These are phyloP conservation scores for Lysandra bellargus DNA, from an alignment of 2,888 invertebrate species.

Conservation along the genomic window DNA sequence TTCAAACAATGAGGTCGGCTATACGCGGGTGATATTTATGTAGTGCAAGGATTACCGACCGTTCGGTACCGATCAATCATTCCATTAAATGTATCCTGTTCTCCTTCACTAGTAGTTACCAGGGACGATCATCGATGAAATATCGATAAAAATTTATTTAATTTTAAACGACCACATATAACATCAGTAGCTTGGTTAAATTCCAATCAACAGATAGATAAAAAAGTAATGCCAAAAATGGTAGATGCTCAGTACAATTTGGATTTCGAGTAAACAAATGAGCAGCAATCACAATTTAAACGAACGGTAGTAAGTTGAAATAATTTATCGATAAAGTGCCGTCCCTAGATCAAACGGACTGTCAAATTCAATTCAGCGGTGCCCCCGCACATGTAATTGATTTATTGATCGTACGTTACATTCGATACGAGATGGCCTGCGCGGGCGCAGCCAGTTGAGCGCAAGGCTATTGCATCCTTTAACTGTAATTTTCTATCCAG, in stretches of 20 bases:
- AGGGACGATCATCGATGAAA: constrained; percentile 44
- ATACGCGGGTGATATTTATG: constrained; percentile 58
- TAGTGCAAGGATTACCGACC: constrained; percentile 77
- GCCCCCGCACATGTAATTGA: constrained; percentile 78
- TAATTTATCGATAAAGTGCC: constrained; percentile 44
- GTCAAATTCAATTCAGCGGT: constrained; percentile 79
- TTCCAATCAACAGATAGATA: not conserved
- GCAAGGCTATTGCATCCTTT: constrained; percentile 46
- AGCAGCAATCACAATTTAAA: not conserved
- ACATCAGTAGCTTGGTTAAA: not conserved
- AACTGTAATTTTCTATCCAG: constrained; percentile 52
- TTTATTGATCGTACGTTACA: constrained; percentile 80
- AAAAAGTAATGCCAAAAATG: not conserved
- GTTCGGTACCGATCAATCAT: constrained; percentile 78
- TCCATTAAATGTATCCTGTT: constrained; percentile 79
- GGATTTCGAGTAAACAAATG: constrained; percentile 27
- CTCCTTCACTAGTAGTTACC: constrained; percentile 62
- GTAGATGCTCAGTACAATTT: not conserved
- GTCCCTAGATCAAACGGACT: constrained; percentile 68
- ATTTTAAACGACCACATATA: not conserved
- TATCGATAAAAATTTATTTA: constrained; percentile 45
- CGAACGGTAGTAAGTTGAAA: constrained; percentile 30
- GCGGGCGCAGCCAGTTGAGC: constrained; percentile 48
- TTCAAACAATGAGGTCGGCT: constrained; percentile 41
- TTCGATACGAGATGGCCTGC: constrained; percentile 73